Conservation (phyloP, 2,113 vertebrate species). For the Lepus americanus region DNA sequence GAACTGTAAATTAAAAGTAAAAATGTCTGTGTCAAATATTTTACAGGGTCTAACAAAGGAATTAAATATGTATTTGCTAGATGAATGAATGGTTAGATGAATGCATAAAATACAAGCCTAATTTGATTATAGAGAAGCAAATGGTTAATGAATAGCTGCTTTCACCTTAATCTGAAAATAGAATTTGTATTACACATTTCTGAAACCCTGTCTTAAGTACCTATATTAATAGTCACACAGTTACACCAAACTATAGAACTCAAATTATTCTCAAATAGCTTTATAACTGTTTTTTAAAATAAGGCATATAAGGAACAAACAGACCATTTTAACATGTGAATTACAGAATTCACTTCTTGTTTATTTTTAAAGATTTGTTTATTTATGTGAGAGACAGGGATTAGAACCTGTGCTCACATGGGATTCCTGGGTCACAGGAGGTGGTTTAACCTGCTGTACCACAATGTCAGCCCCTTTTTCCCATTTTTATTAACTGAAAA, state of each 20-base stretch:
- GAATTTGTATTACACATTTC: constrained; percentile 30
- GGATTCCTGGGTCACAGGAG: too few relatives aligned
- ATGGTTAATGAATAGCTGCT: background rate
- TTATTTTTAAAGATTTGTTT: too few relatives aligned
- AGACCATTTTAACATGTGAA: constrained; percentile 55
- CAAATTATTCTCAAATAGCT: constrained; percentile 33
- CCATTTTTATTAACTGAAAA: constrained; percentile 25
- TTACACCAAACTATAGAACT: constrained; percentile 18
- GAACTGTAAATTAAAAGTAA: constrained; percentile 58
- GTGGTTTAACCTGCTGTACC: too few relatives aligned
- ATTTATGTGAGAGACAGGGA: too few relatives aligned
- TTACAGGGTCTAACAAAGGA: background rate
- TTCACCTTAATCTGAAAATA: constrained; percentile 60
- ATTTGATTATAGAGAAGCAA: constrained; percentile 40
- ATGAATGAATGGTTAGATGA: background rate
- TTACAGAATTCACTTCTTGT: background rate
- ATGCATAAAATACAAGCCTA: constrained; percentile 32
- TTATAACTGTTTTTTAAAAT: background rate
- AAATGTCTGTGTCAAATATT: constrained; percentile 26
- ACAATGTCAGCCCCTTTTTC: background rate
- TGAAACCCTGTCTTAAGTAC: background rate
- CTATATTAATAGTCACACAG: background rate
- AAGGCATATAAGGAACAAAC: background rate
- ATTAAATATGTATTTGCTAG: background rate
- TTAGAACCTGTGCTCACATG: too few relatives aligned